Evolutionary conservation across 1,140 invertebrate species (phyloP).

Genomic region (Leptoteleia sp.): DNA sequence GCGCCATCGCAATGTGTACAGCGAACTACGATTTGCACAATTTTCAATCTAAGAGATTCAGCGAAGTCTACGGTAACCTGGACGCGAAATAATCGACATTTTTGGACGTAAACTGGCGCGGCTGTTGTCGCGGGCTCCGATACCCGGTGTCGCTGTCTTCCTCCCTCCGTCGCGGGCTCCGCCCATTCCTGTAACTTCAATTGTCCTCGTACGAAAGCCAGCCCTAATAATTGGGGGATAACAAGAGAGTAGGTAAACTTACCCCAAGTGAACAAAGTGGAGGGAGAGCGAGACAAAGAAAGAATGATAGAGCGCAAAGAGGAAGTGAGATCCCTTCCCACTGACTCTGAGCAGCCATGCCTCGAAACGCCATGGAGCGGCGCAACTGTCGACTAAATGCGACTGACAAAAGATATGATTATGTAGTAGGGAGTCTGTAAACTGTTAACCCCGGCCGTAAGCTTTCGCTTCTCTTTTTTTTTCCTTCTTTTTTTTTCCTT

Average conservation of each 20-base stretch:
- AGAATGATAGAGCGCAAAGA: conserved; percentile 29
- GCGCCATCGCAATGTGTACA: no score
- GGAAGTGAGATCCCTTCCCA: conserved; percentile 34
- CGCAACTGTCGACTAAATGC: conserved; percentile 62
- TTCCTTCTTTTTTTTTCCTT: conserved; percentile 31
- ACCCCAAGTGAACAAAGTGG: conserved; percentile 39
- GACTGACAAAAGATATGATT: conserved; percentile 61
- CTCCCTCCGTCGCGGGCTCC: conserved; percentile 59
- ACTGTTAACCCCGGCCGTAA: conserved; percentile 35
- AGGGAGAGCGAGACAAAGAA: conserved; percentile 57
- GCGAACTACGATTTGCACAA: no score
- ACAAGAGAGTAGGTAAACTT: conserved; percentile 62
- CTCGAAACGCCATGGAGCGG: conserved; percentile 52
- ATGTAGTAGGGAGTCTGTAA: conserved; percentile 50
- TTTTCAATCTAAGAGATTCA: no score
- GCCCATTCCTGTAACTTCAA: conserved; percentile 72
- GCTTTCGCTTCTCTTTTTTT: conserved; percentile 26
- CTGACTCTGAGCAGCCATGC: conserved; percentile 49
- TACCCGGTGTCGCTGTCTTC: conserved; percentile 21
- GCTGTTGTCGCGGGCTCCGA: conserved; percentile 21
- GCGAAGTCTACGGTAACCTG: no score
- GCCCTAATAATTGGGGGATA: conserved; percentile 69
- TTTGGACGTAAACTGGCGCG: conserved; percentile 12
- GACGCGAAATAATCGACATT: conserved; percentile 39
- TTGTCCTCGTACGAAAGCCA: conserved; percentile 73